Conservation (phyloP, 2,797 vertebrate genomes). For the Malacoctenus gilli region DNA sequence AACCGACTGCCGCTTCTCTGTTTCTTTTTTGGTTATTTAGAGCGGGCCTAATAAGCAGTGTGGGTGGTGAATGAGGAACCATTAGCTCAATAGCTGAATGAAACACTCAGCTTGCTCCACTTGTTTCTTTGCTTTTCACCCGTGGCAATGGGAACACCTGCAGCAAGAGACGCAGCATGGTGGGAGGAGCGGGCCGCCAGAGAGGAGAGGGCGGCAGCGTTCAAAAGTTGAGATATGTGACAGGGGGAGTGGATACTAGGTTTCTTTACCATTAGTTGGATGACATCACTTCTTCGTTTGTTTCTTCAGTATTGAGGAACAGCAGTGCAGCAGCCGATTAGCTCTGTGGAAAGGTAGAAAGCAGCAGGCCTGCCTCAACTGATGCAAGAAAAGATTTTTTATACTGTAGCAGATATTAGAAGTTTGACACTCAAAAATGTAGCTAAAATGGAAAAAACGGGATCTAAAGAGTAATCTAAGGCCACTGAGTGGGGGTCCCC, state of each 20-base stretch:
- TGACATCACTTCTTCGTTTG: not conserved
- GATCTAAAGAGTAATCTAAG: no score
- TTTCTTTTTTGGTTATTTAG: constrained; percentile 67
- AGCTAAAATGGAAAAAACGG: no score
- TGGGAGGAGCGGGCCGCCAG: constrained; percentile 18
- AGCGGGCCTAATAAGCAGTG: constrained; percentile 71
- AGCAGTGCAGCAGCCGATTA: constrained; percentile 6
- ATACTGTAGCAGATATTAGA: no score
- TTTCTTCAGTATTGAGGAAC: no score
- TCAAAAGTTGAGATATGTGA: constrained; percentile 24
- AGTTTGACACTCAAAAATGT: no score
- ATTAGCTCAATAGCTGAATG: constrained; percentile 75
- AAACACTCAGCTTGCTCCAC: constrained; percentile 46
- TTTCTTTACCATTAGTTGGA: constrained; percentile 1
- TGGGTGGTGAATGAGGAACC: constrained; percentile 74
- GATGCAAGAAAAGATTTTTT: no score
- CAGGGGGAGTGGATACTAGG: not conserved
- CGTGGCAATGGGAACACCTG: constrained; percentile 69
- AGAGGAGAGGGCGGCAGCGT: constrained; percentile 11
- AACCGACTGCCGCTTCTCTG: constrained; percentile 51
- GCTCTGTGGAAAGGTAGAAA: not conserved
- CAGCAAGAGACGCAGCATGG: constrained; percentile 24
- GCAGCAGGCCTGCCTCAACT: no score
- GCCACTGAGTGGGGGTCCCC: no score
- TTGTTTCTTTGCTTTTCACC: constrained; percentile 60